Percentiles rank a stretch among this genome's conserved stretches.
These are phyloP conservation scores for Halcyon senegalensis DNA, from an alignment of 2,113 vertebrate genomes.

Conservation along the genomic window DNA sequence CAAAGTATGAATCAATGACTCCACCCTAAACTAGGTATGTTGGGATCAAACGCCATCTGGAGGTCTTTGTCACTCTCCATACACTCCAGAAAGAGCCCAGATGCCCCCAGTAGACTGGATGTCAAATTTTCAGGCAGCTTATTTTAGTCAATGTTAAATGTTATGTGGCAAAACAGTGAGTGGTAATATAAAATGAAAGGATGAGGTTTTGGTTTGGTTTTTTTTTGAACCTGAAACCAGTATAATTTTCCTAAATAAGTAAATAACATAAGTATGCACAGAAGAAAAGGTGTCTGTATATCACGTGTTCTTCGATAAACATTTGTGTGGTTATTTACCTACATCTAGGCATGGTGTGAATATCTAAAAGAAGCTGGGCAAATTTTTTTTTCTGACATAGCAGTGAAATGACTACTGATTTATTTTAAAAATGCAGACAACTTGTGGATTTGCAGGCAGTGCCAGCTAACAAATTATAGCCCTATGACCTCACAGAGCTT, in stretches of 20 bases:
- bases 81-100: not conserved
- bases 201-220: not conserved
- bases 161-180: not conserved
- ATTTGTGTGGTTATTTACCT: not conserved
- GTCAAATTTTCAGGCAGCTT: not conserved
- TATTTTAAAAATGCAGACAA: fast-evolving
- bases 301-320: not conserved
- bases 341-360: not conserved
- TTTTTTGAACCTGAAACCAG: not conserved
- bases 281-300: not conserved
- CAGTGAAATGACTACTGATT: not conserved
- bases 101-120: not conserved
- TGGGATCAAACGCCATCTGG: not conserved
- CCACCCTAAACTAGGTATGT: too few relatives aligned
- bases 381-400: not conserved
- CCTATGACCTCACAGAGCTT: not conserved
- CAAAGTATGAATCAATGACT: fast-evolving
- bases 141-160: not conserved
- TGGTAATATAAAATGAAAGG: not conserved
- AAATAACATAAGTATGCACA: not conserved
- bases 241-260: not conserved
- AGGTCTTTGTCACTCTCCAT: not conserved
- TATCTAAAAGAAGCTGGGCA: not conserved
- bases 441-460: not conserved
- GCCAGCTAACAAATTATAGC: not conserved